Evolutionary conservation across 2,888 invertebrate species (phyloP).

Genomic region (Agrotis clavis): DNA sequence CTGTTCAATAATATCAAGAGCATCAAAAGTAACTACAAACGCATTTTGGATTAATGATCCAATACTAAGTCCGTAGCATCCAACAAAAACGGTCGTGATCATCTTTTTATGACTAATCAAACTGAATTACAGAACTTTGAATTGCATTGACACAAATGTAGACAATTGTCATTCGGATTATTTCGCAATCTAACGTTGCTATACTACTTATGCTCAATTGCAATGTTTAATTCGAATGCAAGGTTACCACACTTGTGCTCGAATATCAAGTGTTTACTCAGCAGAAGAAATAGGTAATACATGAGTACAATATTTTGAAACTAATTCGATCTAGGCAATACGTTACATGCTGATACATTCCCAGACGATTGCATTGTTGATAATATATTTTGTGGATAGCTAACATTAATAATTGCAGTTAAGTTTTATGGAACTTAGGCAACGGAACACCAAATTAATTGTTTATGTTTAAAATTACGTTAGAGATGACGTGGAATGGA

Average conservation of each 20-base stretch:
- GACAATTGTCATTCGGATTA: constrained; percentile 43
- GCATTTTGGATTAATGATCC: neutral
- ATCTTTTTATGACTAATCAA: constrained; percentile 26
- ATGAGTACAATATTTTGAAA: constrained; percentile 31
- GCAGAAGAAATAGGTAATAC: constrained; percentile 25
- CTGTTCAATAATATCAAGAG: neutral
- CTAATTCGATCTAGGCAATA: constrained; percentile 11
- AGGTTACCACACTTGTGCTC: constrained; percentile 43
- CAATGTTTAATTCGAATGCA: constrained; percentile 46
- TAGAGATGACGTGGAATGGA: too few relatives aligned
- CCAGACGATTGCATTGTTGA: constrained; percentile 21
- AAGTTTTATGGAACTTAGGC: neutral
- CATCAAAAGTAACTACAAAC: neutral
- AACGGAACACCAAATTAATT: neutral
- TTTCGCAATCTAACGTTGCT: constrained; percentile 42
- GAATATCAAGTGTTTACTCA: constrained; percentile 37
- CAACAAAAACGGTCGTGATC: constrained; percentile 10
- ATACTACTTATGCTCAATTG: constrained; percentile 26
- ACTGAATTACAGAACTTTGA: constrained; percentile 37
- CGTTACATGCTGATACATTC: constrained; percentile 3
- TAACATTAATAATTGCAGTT: neutral
- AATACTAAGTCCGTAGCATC: neutral
- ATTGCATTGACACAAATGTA: constrained; percentile 55
- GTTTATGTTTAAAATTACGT: neutral
- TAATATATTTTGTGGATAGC: neutral